Evolutionary conservation across 2,888 invertebrate genomes (phyloP).

Genomic region (Mimachlamys varia): DNA sequence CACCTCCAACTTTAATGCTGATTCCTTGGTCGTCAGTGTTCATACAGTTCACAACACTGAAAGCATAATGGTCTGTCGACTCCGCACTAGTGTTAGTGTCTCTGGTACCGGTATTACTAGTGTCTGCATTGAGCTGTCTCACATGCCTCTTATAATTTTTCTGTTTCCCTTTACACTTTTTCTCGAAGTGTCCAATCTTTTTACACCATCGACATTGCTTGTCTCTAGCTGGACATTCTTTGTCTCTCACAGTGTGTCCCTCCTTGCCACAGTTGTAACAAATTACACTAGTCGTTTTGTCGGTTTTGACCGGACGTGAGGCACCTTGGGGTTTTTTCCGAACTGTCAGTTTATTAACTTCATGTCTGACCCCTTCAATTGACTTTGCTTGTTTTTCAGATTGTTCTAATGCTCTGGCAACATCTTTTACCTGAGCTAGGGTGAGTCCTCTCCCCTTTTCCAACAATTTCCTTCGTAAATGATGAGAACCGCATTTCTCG

Average conservation of each 20-base stretch:
- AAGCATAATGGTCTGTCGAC: too few species aligned
- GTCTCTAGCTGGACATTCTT: constrained; percentile 47
- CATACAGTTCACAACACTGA: too few species aligned
- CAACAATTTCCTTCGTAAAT: too few species aligned
- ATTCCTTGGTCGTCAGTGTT: too few species aligned
- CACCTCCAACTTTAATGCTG: too few species aligned
- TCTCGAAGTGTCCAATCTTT: constrained; percentile 45
- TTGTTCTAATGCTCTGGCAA: not conserved
- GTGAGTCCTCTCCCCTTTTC: too few species aligned
- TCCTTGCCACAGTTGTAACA: constrained; percentile 46
- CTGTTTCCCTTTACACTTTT: constrained; percentile 41
- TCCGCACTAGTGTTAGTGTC: not conserved
- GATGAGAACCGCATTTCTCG: too few species aligned
- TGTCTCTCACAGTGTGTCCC: constrained; percentile 42
- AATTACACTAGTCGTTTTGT: not conserved
- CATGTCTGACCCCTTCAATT: not conserved
- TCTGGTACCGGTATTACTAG: too few species aligned
- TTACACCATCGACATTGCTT: constrained; percentile 46
- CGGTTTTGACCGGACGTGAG: not conserved
- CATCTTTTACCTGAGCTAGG: too few species aligned
- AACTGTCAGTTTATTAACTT: not conserved
- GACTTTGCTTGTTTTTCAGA: too few species aligned
- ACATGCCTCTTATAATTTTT: not conserved
- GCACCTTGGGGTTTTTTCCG: not conserved
- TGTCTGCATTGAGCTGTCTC: too few species aligned